Evolutionary conservation across 2,113 vertebrate species (phyloP), one percentile per base, ranked within the genome.

Genomic region (Percina caprodes): DNA sequence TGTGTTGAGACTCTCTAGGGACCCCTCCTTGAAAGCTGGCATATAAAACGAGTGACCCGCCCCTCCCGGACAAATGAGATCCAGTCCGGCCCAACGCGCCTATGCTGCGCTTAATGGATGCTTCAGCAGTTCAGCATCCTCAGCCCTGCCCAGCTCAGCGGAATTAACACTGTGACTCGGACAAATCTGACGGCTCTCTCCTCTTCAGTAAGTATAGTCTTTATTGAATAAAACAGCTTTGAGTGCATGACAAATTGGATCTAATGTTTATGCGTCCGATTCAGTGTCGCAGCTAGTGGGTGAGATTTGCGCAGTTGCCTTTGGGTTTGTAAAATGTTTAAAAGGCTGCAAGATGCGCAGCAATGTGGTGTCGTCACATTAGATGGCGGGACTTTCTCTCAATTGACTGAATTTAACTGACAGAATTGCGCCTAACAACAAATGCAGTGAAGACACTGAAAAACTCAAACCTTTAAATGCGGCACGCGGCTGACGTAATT

Each of bases 91-190:
- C 93, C 77, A 84, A 86, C 88, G 86, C 88, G 78, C 78, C 71
- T 83, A 39, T 88, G 80, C 91, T 82, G 82, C 79, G 86, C 88
- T 93, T 77, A 90, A 93, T 93, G 94, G 93, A 95, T 91, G 90
- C 91, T 92, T 85, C 89, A 88, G 85, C 90, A 85, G 19, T 80
- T 75, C 88, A 93, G 93, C 92, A 93, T 92, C 94, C 91, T 91
- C 90, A 82, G 77, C 63, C 85, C 83, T 85, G 85, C 79, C 46
- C 85, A 72, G 66, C 90, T 91, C 89, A 86, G 88, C 81, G 87
- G 86, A 86, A 84, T 75, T 88, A 69, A 60, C 80, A 12, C 77
- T 2, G 69, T 48, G 74, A 7, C 60, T 56, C 88, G 60, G 83
- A 88, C 85, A n/a, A 21, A 60, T 66, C 79, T 21, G 61, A 82